Evolutionary conservation across 2,113 vertebrate genomes (phyloP).

Genomic region (Hystrix cristata): DNA sequence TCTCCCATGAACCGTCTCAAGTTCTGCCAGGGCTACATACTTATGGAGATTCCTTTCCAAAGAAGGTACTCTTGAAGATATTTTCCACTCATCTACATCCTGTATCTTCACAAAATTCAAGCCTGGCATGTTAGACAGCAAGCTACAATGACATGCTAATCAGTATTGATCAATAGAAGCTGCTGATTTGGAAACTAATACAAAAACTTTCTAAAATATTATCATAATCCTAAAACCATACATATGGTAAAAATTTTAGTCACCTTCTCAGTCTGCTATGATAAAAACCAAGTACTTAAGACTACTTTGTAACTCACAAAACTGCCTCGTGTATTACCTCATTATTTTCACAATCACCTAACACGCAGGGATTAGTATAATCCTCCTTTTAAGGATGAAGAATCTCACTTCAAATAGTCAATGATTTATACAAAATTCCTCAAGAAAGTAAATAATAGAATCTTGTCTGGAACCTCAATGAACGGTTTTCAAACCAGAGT

Average conservation of each 20-base stretch:
- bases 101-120: not conserved
- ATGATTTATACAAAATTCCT: not conserved
- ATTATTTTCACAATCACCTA: not conserved
- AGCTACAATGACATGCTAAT: not conserved
- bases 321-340: not conserved
- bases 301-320: not conserved
- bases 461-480: not conserved
- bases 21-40: not conserved
- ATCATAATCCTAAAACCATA: not conserved
- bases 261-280: not conserved
- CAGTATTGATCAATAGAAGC: not conserved
- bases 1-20: not conserved
- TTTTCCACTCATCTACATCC: not conserved
- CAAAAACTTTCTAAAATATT: not conserved
- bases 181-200: slow-evolving; percentile 5
- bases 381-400: not conserved
- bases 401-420: not conserved
- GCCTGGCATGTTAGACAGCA: not conserved
- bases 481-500: not conserved
- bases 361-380: not conserved
- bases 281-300: not conserved
- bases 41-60: not conserved
- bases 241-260: not conserved
- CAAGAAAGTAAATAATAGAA: not conserved
- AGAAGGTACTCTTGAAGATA: not conserved